phyloP scores from a whole-genome alignment of 2,113 vertebrate species.

The Oreochromis tanganicae region DNA sequence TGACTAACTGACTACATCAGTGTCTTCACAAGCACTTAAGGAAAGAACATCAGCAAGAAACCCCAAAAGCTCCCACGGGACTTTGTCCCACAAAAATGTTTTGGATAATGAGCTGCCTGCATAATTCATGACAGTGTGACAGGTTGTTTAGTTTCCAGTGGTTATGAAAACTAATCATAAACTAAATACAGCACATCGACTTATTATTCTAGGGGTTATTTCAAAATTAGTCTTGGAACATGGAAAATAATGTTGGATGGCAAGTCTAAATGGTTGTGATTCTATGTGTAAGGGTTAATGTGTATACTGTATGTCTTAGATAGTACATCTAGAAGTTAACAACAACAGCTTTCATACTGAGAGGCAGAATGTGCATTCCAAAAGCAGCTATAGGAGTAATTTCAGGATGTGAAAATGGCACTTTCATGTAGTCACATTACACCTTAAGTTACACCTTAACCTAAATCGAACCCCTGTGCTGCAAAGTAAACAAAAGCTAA shows the following conservation, averaged over 20 bases:
- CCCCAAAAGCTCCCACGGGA: conserved; percentile 14
- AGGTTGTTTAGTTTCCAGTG: background rate
- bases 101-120: conserved; percentile 61
- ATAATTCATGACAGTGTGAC: conserved; percentile 66
- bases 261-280: background rate
- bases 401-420: background rate
- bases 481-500: background rate
- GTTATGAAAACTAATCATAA: conserved; percentile 50
- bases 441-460: background rate
- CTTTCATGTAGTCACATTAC: background rate
- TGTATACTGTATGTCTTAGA: background rate
- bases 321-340: background rate
- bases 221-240: conserved; percentile 7
- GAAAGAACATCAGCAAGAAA: conserved; percentile 22
- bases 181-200: conserved; percentile 32
- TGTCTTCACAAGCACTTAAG: conserved; percentile 31
- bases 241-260: background rate
- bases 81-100: conserved; percentile 27
- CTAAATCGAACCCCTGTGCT: background rate
- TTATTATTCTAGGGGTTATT: conserved; percentile 23
- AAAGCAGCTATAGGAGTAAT: background rate
- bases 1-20: conserved; percentile 31
- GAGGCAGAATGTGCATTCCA: background rate
- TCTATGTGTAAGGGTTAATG: background rate
- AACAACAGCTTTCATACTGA: background rate